Conservation (phyloP, 2,888 invertebrate genomes). For the Actias luna region DNA sequence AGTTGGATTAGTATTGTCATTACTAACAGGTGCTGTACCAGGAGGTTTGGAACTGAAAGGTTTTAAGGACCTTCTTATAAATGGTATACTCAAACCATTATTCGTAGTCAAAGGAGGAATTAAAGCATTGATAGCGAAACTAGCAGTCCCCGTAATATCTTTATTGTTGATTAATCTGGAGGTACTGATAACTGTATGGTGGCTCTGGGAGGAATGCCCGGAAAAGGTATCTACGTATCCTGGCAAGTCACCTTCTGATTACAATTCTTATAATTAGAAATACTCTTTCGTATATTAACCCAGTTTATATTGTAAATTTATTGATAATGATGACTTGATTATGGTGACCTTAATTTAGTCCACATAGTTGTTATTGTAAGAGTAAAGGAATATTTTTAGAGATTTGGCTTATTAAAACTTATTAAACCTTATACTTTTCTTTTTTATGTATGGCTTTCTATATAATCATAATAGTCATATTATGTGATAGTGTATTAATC, state of each 20-base stretch:
- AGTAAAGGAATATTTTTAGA: constrained; percentile 26
- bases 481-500: too few species aligned
- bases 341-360: not conserved
- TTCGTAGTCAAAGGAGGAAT: constrained; percentile 61
- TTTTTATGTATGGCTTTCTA: not conserved
- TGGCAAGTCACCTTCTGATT: constrained; percentile 46
- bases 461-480: not conserved
- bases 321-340: not conserved
- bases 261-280: constrained; percentile 34
- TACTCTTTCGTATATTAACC: constrained; percentile 24
- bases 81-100: constrained; percentile 65
- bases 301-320: constrained; percentile 38
- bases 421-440: not conserved
- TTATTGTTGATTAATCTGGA: constrained; percentile 69
- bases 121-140: constrained; percentile 64
- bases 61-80: constrained; percentile 60
- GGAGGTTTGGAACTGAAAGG: constrained; percentile 54
- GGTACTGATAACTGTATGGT: constrained; percentile 70
- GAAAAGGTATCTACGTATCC: constrained; percentile 30
- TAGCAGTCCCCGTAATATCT: constrained; percentile 66
- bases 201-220: constrained; percentile 76
- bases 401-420: not conserved
- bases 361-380: constrained; percentile 23
- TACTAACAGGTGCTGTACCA: constrained; percentile 53
- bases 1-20: constrained; percentile 54